phyloP scores from a whole-genome alignment of 1,140 invertebrate genomes.

The Anastrepha obliqua region DNA sequence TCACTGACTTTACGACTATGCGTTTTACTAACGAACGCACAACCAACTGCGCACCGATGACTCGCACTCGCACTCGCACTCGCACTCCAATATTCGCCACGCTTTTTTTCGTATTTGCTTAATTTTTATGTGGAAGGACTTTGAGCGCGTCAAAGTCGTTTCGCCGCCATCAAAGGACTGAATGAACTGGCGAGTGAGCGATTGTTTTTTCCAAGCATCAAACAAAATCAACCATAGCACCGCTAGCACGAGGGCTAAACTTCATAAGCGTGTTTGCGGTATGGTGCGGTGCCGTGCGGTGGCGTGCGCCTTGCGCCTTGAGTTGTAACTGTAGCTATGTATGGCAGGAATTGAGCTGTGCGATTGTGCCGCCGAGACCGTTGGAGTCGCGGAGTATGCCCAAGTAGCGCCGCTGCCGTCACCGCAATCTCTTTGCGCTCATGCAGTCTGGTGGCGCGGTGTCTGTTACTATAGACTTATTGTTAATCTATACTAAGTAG shows the following conservation, averaged over 20 bases:
- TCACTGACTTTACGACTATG: background rate
- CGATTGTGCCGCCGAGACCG: background rate
- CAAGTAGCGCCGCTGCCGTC: background rate
- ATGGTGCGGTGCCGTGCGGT: background rate
- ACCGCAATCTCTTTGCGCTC: background rate
- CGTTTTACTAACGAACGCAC: constrained; percentile 27
- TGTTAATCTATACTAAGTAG: constrained; percentile 11
- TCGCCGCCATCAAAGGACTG: constrained; percentile 49
- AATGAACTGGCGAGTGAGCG: constrained; percentile 34
- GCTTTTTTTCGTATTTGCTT: background rate
- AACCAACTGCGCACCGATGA: constrained; percentile 34
- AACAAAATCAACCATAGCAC: constrained; percentile 32
- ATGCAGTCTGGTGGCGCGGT: constrained; percentile 43
- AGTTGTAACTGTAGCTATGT: background rate
- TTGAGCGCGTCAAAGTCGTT: constrained; percentile 46
- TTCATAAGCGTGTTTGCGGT: background rate
- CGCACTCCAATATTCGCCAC: background rate
- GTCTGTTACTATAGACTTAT: constrained; percentile 38
- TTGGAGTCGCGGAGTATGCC: constrained; percentile 19
- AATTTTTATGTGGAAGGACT: constrained; percentile 16
- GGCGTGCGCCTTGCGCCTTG: background rate
- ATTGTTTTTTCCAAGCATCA: constrained; percentile 49
- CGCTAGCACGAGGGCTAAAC: background rate
- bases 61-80: background rate
- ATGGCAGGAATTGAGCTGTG: background rate